Evolutionary conservation across 1,140 invertebrate species (phyloP), one percentile per base, ranked within the genome.

Genomic region (Drosophila erecta): DNA sequence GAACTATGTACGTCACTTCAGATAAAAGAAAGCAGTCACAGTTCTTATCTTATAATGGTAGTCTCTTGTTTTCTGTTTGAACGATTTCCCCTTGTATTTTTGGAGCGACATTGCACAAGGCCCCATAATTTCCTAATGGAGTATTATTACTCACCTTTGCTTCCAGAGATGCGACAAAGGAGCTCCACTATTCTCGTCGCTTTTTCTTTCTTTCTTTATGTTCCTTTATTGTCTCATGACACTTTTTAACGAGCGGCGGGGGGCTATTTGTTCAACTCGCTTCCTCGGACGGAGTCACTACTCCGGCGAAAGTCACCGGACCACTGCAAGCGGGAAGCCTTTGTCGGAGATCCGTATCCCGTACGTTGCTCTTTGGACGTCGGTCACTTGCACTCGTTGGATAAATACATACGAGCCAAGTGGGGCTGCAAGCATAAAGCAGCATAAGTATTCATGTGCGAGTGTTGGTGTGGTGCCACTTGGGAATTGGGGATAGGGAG

Each of bases 381-480:
- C 70, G 78, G 74, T 75, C 75, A 83, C 55, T 83, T 50, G 60
- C 57, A 70, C 54, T 75, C 60, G 59, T 38, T 41, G 37, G 27
- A 50, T 22, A 35, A 27, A 15, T 53, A 24, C 33, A 50, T 22
- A 30, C 22, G n/a, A 51, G 27, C 49, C n/a, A 11, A 22, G 43
- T 33, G 58, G 59, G 62, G 41, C 83, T 85, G 83, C 64, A 87
- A 87, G 58, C 83, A 85, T 75, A 85, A 67, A 81, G 57, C 67
- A 78, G 65, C 74, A 78, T 78, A 46, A 66, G 49, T 70, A 60
- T 40, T 44, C n/a, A 59, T 38, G 57, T 54, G 33, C 40, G 7
- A 30, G 44, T 30, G 20, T 44, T 49, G 24, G 59, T 22, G 60
- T 20, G 38, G 35, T 27, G 59, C 27, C 77, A 65, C 57, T 61